Evolutionary conservation across 2,113 vertebrate species (phyloP), one percentile per base, ranked within the genome.

Genomic region (Odontesthes bonariensis): DNA sequence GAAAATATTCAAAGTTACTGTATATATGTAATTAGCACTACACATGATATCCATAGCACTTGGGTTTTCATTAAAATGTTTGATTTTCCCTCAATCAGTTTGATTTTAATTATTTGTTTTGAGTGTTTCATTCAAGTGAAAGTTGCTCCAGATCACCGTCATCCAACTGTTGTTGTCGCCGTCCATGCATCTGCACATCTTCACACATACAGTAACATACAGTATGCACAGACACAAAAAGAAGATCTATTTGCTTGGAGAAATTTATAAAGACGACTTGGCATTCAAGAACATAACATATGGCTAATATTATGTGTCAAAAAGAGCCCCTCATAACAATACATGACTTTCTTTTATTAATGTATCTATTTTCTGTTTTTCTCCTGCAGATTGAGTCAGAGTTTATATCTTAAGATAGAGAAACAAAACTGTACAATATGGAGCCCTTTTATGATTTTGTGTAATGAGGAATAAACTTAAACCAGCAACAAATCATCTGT

Each of bases 21-120:
- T 82, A 73, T 19, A 55, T 62, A 70, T 78, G 27, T 83, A 60
- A 82, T 56, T 63, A 66, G 16, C 56, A 38, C 35, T 44, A 46
- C 12, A 62, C 19, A 6, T 16, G 32, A 8, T 77, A 14, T 51
- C n/a, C 40, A 54, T 9, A 55, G 44, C 27, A 23, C 40, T 14
- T 62, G 35, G 35, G 33, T 69, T 69, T 55, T 16, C 58, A 40
- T 60, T 6, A 13, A 58, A 23, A 20, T 57, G 12, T 38, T 8
- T 8, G 52, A 8, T 78, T 79, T 82, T 55, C 54, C 4, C 38
- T 51, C 11, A 49, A 2, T 49, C 46, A 19, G 16, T 49, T 27
- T 35, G 6, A 8, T 35, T 5, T 35, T 35, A 35, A 35, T 38
- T 3, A 38, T 38, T 38, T 38, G 35, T 8, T 38, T 38, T 38